phyloP scores from a whole-genome alignment of 2,888 invertebrate species.

The Cerastis leucographa region DNA sequence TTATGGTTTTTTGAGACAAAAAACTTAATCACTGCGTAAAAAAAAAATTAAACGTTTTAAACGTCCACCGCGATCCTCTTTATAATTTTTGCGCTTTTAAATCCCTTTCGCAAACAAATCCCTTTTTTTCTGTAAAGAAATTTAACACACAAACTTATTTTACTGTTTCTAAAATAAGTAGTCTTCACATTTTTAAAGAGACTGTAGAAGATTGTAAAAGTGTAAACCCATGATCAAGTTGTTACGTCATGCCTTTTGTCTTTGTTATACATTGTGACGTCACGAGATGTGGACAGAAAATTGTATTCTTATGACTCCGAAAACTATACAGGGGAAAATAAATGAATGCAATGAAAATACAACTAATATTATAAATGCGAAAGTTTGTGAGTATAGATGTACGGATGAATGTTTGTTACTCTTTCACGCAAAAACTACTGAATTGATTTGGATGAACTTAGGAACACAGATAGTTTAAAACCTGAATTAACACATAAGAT shows the following conservation, averaged over 20 bases:
- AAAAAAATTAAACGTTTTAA: background rate
- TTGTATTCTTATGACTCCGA: constrained; percentile 4
- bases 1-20: background rate
- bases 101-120: background rate
- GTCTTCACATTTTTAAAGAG: background rate
- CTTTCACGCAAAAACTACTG: too few relatives aligned
- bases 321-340: constrained; percentile 11
- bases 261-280: constrained; percentile 23
- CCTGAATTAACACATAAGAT: too few relatives aligned
- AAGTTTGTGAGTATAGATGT: too few relatives aligned
- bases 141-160: background rate
- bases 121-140: background rate
- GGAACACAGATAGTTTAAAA: too few relatives aligned
- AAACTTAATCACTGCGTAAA: background rate
- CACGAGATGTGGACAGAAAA: background rate
- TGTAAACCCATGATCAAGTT: constrained; percentile 5
- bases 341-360: background rate
- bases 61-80: background rate
- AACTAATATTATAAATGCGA: too few relatives aligned
- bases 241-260: constrained; percentile 4
- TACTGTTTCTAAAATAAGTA: background rate
- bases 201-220: constrained; percentile 1
- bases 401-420: too few relatives aligned
- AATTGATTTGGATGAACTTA: too few relatives aligned
- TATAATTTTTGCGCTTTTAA: background rate